phyloP scores from a whole-genome alignment of 1,140 invertebrate genomes.

The Triops longicaudatus region DNA sequence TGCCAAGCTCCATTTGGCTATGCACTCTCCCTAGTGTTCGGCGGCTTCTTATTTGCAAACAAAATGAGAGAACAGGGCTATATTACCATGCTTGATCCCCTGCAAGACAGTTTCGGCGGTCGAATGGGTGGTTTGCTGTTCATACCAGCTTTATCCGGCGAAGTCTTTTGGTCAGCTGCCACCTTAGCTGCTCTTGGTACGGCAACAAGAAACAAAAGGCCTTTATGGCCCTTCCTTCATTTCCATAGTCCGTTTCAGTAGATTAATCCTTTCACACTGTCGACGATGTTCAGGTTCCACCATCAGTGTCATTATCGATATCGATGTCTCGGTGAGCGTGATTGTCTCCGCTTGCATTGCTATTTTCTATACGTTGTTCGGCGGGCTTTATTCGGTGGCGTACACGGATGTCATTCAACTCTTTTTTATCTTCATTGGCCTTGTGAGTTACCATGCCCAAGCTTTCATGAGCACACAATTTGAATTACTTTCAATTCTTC shows the following conservation, averaged over 20 bases:
- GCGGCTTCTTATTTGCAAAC: conserved; percentile 96
- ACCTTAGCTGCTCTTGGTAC: conserved; percentile 86
- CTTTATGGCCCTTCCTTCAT: neutral
- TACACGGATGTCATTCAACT: conserved; percentile 98
- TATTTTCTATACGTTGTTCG: conserved; percentile 94
- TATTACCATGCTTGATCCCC: conserved; percentile 96
- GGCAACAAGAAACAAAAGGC: neutral
- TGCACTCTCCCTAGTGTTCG: conserved; percentile 84
- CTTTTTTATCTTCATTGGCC: conserved; percentile 94
- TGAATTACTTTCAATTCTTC: neutral
- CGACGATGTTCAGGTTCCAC: conserved; percentile 64
- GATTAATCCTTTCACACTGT: neutral
- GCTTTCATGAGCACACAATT: neutral
- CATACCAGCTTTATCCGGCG: conserved; percentile 90
- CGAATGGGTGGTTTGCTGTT: conserved; percentile 94
- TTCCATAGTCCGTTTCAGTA: neutral
- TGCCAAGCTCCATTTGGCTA: conserved; percentile 97
- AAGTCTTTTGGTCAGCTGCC: conserved; percentile 95
- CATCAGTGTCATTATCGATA: conserved; percentile 89
- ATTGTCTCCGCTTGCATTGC: conserved; percentile 93
- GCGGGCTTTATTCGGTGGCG: conserved; percentile 94
- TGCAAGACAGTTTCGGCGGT: conserved; percentile 90
- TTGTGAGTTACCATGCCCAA: conserved; percentile 53
- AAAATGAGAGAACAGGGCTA: conserved; percentile 95
- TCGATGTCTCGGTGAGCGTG: conserved; percentile 84